phyloP scores from a whole-genome alignment of 2,888 invertebrate species.

The Drosophila quinaria region DNA sequence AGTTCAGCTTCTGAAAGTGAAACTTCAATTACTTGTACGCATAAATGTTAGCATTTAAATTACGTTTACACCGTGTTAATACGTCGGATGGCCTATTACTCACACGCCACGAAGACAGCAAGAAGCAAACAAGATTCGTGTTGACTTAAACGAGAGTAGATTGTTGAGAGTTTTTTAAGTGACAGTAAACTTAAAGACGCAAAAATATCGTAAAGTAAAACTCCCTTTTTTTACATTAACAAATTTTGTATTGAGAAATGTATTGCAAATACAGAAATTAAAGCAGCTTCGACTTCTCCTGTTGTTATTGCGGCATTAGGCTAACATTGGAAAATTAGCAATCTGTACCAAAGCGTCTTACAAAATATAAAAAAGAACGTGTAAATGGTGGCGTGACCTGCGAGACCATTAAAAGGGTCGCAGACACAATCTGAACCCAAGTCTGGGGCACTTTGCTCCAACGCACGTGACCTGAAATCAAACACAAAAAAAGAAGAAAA shows the following conservation, averaged over 20 bases:
- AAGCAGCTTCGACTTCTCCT: not conserved
- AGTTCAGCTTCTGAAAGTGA: constrained; percentile 4
- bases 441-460: constrained; percentile 54
- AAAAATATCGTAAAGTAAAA: not conserved
- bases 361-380: constrained; percentile 58
- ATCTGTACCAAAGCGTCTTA: constrained; percentile 35
- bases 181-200: not conserved
- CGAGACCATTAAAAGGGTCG: constrained; percentile 76
- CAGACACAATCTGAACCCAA: constrained; percentile 47
- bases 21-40: constrained; percentile 29
- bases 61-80: constrained; percentile 63
- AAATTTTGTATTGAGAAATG: constrained; percentile 1
- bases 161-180: not conserved
- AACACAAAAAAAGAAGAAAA: constrained; percentile 30
- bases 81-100: constrained; percentile 23
- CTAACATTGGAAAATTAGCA: constrained; percentile 66
- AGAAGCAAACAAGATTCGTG: not conserved
- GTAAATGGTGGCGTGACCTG: constrained; percentile 68
- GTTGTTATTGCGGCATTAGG: constrained; percentile 1
- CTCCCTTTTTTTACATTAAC: not conserved
- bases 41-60: constrained; percentile 66
- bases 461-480: constrained; percentile 73
- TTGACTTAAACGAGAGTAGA: no score
- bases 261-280: constrained; percentile 3
- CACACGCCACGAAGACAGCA: not conserved